Conservation (phyloP, 2,797 vertebrate genomes). For the Lacerta bilineata region DNA sequence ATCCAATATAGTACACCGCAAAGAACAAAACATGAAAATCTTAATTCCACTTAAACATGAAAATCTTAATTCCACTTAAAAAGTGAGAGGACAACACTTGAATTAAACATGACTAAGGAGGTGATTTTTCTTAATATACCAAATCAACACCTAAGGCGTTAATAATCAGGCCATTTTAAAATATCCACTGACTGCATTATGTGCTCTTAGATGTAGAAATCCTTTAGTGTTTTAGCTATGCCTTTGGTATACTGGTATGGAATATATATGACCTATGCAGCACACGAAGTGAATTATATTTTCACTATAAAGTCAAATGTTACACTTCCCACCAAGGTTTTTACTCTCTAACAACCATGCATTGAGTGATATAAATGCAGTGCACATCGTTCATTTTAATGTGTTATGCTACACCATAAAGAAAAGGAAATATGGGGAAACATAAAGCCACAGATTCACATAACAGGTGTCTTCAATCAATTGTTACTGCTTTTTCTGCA, state of each 20-base stretch:
- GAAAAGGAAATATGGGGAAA: conserved; percentile 25
- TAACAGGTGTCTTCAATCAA: conserved; percentile 2
- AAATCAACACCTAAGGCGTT: conserved; percentile 56
- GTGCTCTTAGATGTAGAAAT: conserved; percentile 32
- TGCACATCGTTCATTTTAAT: conserved; percentile 38
- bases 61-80: conserved; percentile 44
- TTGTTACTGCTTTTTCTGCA: conserved; percentile 25
- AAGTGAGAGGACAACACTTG: conserved; percentile 29
- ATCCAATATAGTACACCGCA: not conserved
- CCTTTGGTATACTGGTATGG: conserved; percentile 44
- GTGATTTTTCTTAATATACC: conserved; percentile 26
- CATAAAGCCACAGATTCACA: conserved; percentile 12
- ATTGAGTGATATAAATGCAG: not conserved
- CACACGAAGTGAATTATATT: not conserved
- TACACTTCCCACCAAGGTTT: not conserved
- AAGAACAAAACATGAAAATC: not conserved
- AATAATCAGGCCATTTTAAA: conserved; percentile 55
- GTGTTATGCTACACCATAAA: not conserved
- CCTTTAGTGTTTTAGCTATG: conserved; percentile 26
- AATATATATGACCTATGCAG: conserved; percentile 5
- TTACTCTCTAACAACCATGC: conserved; percentile 22
- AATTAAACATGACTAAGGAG: conserved; percentile 41
- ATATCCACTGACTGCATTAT: conserved; percentile 48
- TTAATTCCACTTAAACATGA: conserved; percentile 33
- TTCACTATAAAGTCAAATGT: conserved; percentile 12